Base-by-base conservation (phyloP, 2,113 vertebrate genomes). In the Tenebrosternarchus preto region DNA sequence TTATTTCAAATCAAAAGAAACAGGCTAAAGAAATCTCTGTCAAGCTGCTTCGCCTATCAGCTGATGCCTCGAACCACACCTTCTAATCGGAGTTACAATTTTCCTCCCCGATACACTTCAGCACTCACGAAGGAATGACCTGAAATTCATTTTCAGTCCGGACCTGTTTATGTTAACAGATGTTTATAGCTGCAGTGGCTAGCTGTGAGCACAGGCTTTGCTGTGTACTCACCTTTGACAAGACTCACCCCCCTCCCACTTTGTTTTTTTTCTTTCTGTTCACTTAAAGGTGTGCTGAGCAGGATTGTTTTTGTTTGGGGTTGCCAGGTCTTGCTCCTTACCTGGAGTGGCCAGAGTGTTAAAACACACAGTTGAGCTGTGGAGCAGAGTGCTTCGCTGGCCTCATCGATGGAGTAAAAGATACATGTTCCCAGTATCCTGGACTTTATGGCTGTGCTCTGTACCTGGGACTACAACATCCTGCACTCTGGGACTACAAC, bases 111-210 rank as follows among this genome's bases (percentile, higher is more conserved):
- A 57, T 81, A 50, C 75, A 63, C 67, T 31, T 33, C 53, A 46
- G 31, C 63, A 75, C 55, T 69, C 55, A 39, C 53, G 70, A 78
- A 29, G 24, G 68, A 64, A 82, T 80, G 29, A 79, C 82, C 71
- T 79, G 57, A 76, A 55, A 79, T 78, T 64, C 64, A 69, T 78
- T 67, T 84, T 73, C 39, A 76, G 69, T 74, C 79, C 16, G 25
- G 78, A 67, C 63, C 19, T 68, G 56, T 73, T 68, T 81, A 50
- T 69, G 64, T 82, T 78, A 71, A 79, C 79, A 82, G 70, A 73
- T 78, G 76, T 81, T 76, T 79, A 69, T 55, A 69, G 75, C 73
- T 60, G 67, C 63, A 56, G 80, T 5, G 76, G 43, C 56, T 82
- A 75, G 19, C 79, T 78, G 83, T 84, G 43, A 50, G 43, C 43